Evolutionary conservation across 2,113 vertebrate species (phyloP), one percentile per base, ranked within the genome.

Genomic region (Oostethus manadensis): DNA sequence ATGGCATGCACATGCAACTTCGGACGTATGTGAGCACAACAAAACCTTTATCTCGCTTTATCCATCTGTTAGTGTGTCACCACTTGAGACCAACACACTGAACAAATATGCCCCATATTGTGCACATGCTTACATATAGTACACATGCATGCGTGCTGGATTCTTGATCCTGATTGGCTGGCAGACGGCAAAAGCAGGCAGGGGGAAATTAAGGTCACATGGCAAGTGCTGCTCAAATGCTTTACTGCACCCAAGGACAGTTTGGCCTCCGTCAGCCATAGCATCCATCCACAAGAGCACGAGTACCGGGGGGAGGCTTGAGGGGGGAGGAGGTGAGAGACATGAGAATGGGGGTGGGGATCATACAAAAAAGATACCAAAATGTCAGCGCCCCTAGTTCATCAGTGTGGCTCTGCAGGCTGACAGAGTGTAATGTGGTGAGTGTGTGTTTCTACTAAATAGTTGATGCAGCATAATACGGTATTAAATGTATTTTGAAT

Each of bases 121-220:
- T 40, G 45, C 54, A 65, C 71, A 66, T 14, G 57, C 42, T 59
- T 38, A 53, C 55, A 69, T 56, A n/a, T n/a, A n/a, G n/a, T n/a
- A 62, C 62, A 73, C 62, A 75, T 50, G 57, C 60, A 53, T 23
- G 56, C 63, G 64, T 53, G 71, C 63, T 40, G 26, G 8, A 54
- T 11, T 78, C 64, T 62, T 73, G 68, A 74, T 81, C 72, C 73
- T 85, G 87, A 81, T 89, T 81, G 84, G 22, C 6, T 80, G 66
- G 70, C 74, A 13, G 38, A 55, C 43, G 58, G 60, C 50, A 77
- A 62, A 70, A 73, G 74, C 76, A 60, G 56, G 74, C 70, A 71
- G 64, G 75, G 79, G 77, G 70, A 75, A 77, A 88, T 88, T 84
- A 87, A 85, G 88, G 88, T 87, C 85, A 87, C 82, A 83, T 83